phyloP scores from a whole-genome alignment of 2,113 vertebrate species.

The Ciconia stormi region DNA sequence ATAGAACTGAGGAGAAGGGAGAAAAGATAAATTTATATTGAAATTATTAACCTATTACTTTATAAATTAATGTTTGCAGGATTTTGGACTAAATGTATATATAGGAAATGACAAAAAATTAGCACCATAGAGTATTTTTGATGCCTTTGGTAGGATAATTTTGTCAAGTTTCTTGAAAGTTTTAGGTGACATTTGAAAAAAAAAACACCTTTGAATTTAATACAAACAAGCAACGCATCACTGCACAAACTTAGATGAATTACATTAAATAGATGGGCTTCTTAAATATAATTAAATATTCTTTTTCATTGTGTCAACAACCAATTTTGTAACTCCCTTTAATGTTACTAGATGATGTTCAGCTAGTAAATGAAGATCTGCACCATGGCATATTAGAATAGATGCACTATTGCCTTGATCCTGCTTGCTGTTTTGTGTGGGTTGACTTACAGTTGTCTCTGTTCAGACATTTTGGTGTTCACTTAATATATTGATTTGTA shows the following conservation, averaged over 20 bases:
- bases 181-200: neutral
- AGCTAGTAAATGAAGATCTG: neutral
- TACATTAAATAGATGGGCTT: neutral
- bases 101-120: neutral
- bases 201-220: neutral
- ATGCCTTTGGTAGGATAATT: neutral
- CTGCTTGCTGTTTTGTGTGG: slow-evolving; percentile 3
- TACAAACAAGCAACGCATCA: neutral
- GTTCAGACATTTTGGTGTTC: neutral
- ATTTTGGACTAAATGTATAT: neutral
- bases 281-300: neutral
- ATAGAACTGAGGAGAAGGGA: neutral
- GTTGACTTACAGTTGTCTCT: slow-evolving; percentile 1
- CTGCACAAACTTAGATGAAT: neutral
- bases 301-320: neutral
- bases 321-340: neutral
- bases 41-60: neutral
- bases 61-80: neutral
- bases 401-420: neutral
- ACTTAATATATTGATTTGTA: slow-evolving; percentile 23
- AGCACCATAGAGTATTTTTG: neutral
- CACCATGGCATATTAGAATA: neutral
- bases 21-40: neutral
- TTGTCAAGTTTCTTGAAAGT: neutral
- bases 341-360: neutral